A percentile compares a stretch with the other conserved stretches of the same genome.
phyloP scores from a whole-genome alignment of 1,140 invertebrate genomes.

The Diorhabda sublineata region DNA sequence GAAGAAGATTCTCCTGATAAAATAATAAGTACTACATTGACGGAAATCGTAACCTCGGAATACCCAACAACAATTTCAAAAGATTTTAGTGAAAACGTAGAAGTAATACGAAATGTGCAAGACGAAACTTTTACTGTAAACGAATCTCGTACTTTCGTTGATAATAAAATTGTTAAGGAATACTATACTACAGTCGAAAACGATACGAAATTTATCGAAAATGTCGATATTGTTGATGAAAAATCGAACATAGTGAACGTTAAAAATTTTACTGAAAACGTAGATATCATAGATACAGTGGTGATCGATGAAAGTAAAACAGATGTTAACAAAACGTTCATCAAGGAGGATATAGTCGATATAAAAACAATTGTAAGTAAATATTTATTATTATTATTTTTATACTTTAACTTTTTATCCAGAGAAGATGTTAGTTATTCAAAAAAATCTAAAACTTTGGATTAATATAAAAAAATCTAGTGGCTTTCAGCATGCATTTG shows the following conservation, averaged over 20 bases:
- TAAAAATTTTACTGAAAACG: slow-evolving; percentile 23
- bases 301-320: slow-evolving; percentile 19
- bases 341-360: slow-evolving; percentile 39
- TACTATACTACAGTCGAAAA: slow-evolving; percentile 31
- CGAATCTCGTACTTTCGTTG: slow-evolving; percentile 36
- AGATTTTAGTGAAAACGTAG: slow-evolving; percentile 30
- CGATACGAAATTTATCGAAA: slow-evolving; percentile 14
- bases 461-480: too few relatives aligned
- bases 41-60: neutral
- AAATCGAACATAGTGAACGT: slow-evolving; percentile 24
- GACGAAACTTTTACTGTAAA: slow-evolving; percentile 36
- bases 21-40: neutral
- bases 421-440: too few relatives aligned
- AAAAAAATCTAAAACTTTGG: too few relatives aligned
- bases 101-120: slow-evolving; percentile 27
- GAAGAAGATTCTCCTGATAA: slow-evolving; percentile 7
- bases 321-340: slow-evolving; percentile 29
- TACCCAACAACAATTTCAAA: slow-evolving; percentile 21
- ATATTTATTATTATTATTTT: neutral
- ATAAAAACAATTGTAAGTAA: slow-evolving; percentile 44
- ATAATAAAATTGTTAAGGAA: slow-evolving; percentile 30
- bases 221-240: slow-evolving; percentile 13
- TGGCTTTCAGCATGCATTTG: too few relatives aligned
- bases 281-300: slow-evolving; percentile 13
- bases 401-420: neutral